Evolutionary conservation across 1,140 invertebrate genomes (phyloP), one percentile per base, ranked within the genome.

Genomic region (Rhizoglyphus robini): DNA sequence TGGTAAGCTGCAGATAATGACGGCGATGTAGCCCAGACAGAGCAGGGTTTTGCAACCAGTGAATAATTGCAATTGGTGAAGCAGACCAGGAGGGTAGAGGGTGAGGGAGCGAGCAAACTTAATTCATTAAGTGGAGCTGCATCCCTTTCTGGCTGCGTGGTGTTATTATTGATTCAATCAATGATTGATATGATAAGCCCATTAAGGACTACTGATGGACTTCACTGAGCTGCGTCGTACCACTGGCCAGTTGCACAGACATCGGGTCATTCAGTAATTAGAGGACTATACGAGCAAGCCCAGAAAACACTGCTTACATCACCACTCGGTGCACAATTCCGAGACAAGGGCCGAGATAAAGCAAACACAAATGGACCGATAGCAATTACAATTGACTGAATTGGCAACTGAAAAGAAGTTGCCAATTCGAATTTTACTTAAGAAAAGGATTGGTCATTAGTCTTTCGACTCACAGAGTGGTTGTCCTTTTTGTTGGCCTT

Each of bases 181-280:
- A n/a, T n/a, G n/a, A 54, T 54, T 54, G 31, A 54, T 41, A 41
- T 41, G 15, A 54, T 54, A 54, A 27, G 51, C 51, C 51, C 51
- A 32, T 54, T 32, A 25, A 8, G 8, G 36, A 41, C 18, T 32
- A 54, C 23, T 23, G 51, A 54, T 54, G 8, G 51, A 54, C 51
- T 23, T 54, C 8, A 32, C 31, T 23, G 23, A 27, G 51, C 23
- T 20, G 51, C 8, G 23, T 23, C 8, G 8, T 8, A 27, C 18
- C 51, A 15, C 15, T 15, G 15, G 41, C 41, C 41, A 46, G 15
- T 54, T 54, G 51, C 51, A 54, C 23, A 46, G 41, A 46, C 41
- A 15, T 46, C 23, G 41, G 23, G 41, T 46, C 41, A 23, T 46
- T 46, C 41, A 46, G 51, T 54, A 5, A 54, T 54, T 54, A 20